Percentiles rank a stretch among this genome's conserved stretches.
These are phyloP conservation scores for Tyto alba DNA, from an alignment of 2,113 vertebrate species.

Conservation along the genomic window DNA sequence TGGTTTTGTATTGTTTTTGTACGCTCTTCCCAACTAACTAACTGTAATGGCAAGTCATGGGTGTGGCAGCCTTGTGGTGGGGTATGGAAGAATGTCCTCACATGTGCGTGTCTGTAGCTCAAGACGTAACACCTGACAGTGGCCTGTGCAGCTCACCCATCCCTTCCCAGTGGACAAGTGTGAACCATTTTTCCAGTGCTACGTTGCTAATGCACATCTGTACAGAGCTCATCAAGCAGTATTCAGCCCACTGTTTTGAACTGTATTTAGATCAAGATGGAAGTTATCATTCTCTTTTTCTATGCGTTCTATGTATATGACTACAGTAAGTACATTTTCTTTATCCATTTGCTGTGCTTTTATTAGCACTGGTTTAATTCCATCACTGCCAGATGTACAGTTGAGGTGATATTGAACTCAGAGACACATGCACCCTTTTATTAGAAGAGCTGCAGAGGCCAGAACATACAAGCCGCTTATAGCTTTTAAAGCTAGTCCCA, in stretches of 20 bases:
- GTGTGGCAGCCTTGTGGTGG: not conserved
- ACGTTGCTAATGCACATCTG: not conserved
- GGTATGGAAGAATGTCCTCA: not conserved
- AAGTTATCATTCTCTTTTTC: not conserved
- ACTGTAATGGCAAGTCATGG: not conserved
- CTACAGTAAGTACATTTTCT: not conserved
- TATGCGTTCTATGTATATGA: not conserved
- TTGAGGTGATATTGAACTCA: not conserved
- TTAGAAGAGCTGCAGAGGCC: not conserved
- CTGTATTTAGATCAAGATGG: not conserved
- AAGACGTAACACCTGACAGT: not conserved
- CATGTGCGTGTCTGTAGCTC: not conserved
- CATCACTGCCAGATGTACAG: not conserved
- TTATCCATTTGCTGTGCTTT: not conserved
- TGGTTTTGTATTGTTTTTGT: not conserved
- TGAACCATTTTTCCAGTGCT: not conserved
- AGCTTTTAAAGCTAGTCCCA: not conserved
- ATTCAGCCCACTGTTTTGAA: not conserved
- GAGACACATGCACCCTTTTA: not conserved
- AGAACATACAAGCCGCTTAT: not conserved
- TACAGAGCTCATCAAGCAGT: not conserved
- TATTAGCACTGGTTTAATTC: not conserved
- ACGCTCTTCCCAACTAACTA: not conserved
- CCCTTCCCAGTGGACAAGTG: not conserved
- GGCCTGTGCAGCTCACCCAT: not conserved